A percentile compares a stretch with the other conserved stretches of the same genome.
These are phyloP conservation scores for Coenobita brevimanus DNA, from an alignment of 1,140 invertebrate genomes.

Conservation along the genomic window DNA sequence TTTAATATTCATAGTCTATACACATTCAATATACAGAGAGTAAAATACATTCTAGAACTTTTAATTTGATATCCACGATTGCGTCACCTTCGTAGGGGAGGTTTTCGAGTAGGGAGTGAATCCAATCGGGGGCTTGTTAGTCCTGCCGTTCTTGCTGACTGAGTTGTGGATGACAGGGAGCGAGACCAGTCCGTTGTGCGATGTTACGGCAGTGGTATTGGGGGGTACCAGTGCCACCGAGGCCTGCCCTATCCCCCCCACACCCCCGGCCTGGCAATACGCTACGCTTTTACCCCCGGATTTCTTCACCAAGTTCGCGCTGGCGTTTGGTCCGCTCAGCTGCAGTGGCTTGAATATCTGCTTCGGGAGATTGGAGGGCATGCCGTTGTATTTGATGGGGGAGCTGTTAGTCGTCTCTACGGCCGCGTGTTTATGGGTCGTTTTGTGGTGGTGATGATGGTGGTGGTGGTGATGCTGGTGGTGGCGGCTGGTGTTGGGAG, in stretches of 20 bases:
- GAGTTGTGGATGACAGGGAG: slow-evolving; percentile 54
- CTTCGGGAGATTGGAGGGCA: slow-evolving; percentile 41
- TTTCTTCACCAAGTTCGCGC: slow-evolving; percentile 21
- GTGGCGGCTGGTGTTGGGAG: neutral
- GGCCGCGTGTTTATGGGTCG: slow-evolving; percentile 37
- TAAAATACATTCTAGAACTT: slow-evolving; percentile 34
- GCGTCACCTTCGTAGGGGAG: slow-evolving; percentile 59
- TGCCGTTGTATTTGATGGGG: slow-evolving; percentile 49
- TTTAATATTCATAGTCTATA: no score
- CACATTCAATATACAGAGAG: no score
- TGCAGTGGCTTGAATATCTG: slow-evolving; percentile 60
- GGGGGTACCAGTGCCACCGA: slow-evolving; percentile 54
- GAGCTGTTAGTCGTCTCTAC: slow-evolving; percentile 37
- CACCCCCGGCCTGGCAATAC: slow-evolving; percentile 29
- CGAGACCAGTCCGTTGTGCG: slow-evolving; percentile 45
- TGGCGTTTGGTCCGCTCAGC: slow-evolving; percentile 46
- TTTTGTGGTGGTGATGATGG: slow-evolving; percentile 22
- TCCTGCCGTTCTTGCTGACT: slow-evolving; percentile 45
- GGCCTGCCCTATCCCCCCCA: slow-evolving; percentile 26
- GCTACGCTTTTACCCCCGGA: slow-evolving; percentile 14
- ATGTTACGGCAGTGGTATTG: slow-evolving; percentile 34
- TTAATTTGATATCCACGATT: slow-evolving; percentile 62
- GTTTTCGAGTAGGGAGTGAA: slow-evolving; percentile 61
- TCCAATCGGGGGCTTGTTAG: slow-evolving; percentile 53
- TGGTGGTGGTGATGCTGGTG: slow-evolving; percentile 17